Conservation (phyloP, 2,888 invertebrate species). For the Drosophila parthenogenetica region DNA sequence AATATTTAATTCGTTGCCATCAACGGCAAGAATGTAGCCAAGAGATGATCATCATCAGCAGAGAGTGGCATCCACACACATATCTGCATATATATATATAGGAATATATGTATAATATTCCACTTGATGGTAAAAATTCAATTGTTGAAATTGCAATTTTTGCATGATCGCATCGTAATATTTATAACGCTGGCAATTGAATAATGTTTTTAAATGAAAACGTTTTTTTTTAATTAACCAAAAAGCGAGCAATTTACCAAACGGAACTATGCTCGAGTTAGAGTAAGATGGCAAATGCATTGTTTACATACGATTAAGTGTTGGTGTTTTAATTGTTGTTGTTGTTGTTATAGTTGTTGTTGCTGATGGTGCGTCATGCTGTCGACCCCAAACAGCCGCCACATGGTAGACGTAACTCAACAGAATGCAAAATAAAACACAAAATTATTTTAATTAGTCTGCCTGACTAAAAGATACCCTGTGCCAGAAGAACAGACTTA, state of each 20-base stretch:
- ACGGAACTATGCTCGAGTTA: slow-evolving; percentile 14
- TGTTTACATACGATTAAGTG: slow-evolving; percentile 43
- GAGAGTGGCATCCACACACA: background rate
- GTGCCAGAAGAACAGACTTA: background rate
- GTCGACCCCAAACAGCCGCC: slow-evolving; percentile 64
- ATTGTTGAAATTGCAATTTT: slow-evolving; percentile 37
- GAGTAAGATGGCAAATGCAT: slow-evolving; percentile 42
- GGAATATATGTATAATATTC: background rate
- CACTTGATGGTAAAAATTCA: slow-evolving; percentile 25
- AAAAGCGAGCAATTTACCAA: slow-evolving; percentile 49
- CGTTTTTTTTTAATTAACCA: slow-evolving; percentile 54
- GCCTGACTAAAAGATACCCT: background rate
- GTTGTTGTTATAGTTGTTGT: slow-evolving; percentile 5
- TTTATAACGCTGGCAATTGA: slow-evolving; percentile 54
- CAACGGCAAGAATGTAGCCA: slow-evolving; percentile 9
- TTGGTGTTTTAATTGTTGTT: slow-evolving; percentile 4
- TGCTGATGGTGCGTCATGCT: slow-evolving; percentile 51
- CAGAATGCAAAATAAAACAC: slow-evolving; percentile 16
- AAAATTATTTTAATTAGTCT: background rate
- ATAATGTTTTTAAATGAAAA: slow-evolving; percentile 16
- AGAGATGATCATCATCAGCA: slow-evolving; percentile 14
- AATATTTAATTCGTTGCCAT: slow-evolving; percentile 10
- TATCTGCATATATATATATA: background rate
- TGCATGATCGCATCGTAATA: slow-evolving; percentile 64
- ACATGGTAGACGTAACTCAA: slow-evolving; percentile 34